Evolutionary conservation across 2,797 vertebrate species (phyloP).

Genomic region (Eidolon dupreanum): DNA sequence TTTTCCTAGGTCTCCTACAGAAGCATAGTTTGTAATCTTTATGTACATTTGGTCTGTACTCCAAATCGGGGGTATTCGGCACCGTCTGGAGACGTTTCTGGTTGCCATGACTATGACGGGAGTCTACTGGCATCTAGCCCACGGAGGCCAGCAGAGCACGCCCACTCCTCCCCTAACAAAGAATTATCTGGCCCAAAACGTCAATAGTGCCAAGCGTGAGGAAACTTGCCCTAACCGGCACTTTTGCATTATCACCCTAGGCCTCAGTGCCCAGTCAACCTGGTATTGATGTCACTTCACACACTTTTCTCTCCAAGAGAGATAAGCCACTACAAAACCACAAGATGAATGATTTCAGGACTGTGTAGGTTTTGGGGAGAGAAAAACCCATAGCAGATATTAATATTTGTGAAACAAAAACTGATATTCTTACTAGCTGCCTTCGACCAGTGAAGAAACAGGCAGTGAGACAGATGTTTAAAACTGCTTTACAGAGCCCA

Average conservation of each 20-base stretch:
- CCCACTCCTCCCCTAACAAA: neutral
- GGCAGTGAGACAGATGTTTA: neutral
- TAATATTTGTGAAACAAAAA: neutral
- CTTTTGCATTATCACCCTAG: rapidly evolving
- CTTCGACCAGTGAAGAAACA: neutral
- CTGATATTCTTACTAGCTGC: neutral
- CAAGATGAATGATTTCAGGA: neutral
- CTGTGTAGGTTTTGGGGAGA: neutral
- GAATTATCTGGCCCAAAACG: neutral
- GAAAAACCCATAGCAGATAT: neutral
- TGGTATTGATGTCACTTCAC: neutral
- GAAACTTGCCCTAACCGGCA: neutral
- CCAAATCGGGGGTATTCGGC: rapidly evolving
- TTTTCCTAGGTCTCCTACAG: neutral
- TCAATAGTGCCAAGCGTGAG: rapidly evolving
- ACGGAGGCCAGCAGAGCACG: rapidly evolving
- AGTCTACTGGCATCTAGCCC: neutral
- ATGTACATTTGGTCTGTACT: rapidly evolving
- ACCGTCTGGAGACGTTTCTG: no score
- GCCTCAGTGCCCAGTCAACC: neutral
- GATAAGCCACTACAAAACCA: neutral
- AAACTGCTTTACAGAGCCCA: rapidly evolving
- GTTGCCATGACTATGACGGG: rapidly evolving
- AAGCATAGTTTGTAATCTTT: no score
- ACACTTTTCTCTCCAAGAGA: neutral